Evolutionary conservation across 2,797 vertebrate species (phyloP).

Genomic region (Anguilla pacifica): DNA sequence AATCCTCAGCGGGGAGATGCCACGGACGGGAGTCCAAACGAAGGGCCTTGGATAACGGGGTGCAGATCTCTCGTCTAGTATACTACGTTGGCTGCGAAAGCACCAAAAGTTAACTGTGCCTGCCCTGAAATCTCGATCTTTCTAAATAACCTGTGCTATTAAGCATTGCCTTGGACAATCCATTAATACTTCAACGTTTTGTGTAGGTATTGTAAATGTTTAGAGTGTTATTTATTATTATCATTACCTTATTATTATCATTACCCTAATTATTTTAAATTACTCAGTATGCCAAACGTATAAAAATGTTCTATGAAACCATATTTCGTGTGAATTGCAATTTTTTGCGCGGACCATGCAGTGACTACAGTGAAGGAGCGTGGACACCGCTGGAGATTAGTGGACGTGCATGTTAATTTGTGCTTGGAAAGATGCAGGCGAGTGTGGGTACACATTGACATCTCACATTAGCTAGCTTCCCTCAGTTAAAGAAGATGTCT

Average conservation of each 20-base stretch:
- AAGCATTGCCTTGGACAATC: neutral
- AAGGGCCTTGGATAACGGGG: neutral
- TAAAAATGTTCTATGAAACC: neutral
- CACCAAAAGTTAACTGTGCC: neutral
- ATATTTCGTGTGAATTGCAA: no score
- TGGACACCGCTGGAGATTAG: neutral
- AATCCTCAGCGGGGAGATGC: neutral
- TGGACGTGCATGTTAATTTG: slow-evolving; percentile 22
- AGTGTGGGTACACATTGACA: neutral
- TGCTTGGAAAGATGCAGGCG: neutral
- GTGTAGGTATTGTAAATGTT: slow-evolving; percentile 1
- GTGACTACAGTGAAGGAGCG: neutral
- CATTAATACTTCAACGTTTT: neutral
- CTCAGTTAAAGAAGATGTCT: slow-evolving; percentile 56
- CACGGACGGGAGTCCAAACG: neutral
- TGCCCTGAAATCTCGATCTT: neutral
- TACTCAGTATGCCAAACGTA: neutral
- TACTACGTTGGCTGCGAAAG: neutral
- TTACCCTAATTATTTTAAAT: neutral
- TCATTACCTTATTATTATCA: neutral
- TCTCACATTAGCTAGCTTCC: neutral
- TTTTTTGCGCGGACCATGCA: neutral
- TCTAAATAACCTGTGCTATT: neutral
- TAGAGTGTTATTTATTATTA: neutral
- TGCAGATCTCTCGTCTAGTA: neutral